Base-by-base conservation (phyloP, 2,113 vertebrate genomes). In the Passer domesticus region DNA sequence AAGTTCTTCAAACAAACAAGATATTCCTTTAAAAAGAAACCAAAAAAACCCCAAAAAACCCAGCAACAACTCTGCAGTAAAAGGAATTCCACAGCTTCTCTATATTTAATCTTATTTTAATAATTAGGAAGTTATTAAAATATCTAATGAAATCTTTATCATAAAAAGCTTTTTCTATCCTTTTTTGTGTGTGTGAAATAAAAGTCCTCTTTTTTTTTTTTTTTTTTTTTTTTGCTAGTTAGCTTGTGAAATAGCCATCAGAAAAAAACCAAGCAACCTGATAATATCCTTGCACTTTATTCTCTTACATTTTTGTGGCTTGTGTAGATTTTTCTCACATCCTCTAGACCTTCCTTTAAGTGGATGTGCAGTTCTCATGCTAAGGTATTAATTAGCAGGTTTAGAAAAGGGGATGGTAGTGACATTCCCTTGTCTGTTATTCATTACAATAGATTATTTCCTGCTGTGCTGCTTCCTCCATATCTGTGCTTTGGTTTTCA, bases 401-500 rank as follows among this genome's bases (percentile, higher is more conserved):
- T 68, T 27, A 44, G 35, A 58, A 39, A 19, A 86, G 9, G 5
- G 10, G 17, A n/a, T 52, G 67, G 22, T 13, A 44, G 41, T 75
- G 21, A 53, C n/a, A 78, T 87, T 68, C 14, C 9, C 12, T 53
- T 72, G 13, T 11, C 28, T 68, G 39, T 47, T 89, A 31, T 35
- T 91, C 30, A 27, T 83, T 86, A 41, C 19, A 46, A 23, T 3
- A 64, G 23, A 50, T 78, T 66, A 13, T 74, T 85, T 81, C 55
- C 75, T 60, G 44, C 17, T 74, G 24, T 84, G 53, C 20, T 14
- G 1, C 30, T 66, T 62, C 5, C 2, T 37, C 33, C 0, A 0
- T 37, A 17, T 43, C 44, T 67, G 10, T 63, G 28, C 56, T 90
- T 67, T 75, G 35, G 1, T 53, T 88, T 88, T 92, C 31, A 79